Evolutionary conservation across 1,140 invertebrate species (phyloP), one percentile per base, ranked within the genome.

Genomic region (Trachelipus rathkii): DNA sequence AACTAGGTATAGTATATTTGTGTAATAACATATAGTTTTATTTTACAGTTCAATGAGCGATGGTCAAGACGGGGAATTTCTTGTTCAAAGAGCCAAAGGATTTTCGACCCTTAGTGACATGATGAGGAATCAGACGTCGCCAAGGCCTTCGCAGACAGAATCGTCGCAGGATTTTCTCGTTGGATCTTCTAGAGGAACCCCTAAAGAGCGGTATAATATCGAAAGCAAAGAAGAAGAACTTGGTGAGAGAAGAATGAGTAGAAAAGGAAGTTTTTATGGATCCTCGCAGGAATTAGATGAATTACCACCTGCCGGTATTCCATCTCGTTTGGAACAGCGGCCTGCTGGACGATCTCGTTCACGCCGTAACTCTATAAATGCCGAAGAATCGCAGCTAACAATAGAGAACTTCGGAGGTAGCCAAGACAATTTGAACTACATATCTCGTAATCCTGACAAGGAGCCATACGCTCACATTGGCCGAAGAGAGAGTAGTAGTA

Each of bases 321-420:
- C 81, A 21, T 82, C 78, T 24, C 66, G 79, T 15, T 77, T 72
- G 71, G 77, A 78, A 60, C 67, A 77, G 44, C 71, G 79, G 68
- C 71, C 86, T 45, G 91, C 90, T 82, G 93, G 91, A 84, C 93
- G 92, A 70, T 88, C 93, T 68, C 88, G 93, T 44, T 95, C 93
- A 10, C 87, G 94, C 45, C 87, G 93, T 68, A 93, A 94, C 84
- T 95, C 93, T 67, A 88, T 93, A 70, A 90, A 91, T 53, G 94
- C 95, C 83, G 84, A 84, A 13, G 93, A 95, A 83, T 95, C 93
- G 44, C 86, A 86, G 84, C 85, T 96, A 77, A 95, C 93, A 0
- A 91, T 95, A 44, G 94, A 96, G 87, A 95, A 96, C 85, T 95
- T 96, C 86, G 93, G 94, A 44, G 94, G 93, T 90, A 83, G 83